phyloP scores from a whole-genome alignment of 2,113 vertebrate genomes.

The Calypte anna region DNA sequence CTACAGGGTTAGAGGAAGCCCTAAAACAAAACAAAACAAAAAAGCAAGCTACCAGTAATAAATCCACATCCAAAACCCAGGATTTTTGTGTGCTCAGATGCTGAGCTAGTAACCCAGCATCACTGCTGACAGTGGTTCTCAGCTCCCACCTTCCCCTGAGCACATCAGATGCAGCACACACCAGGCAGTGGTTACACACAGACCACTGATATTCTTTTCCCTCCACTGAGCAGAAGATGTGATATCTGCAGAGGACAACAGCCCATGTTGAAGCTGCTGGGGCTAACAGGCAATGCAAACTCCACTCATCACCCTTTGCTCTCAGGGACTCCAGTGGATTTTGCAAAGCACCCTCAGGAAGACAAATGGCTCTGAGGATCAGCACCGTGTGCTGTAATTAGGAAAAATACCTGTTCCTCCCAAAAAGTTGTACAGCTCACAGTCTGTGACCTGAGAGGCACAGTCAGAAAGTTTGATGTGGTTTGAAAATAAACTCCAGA shows the following conservation, averaged over 20 bases:
- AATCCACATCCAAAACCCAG: background rate
- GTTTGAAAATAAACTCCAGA: conserved; percentile 4
- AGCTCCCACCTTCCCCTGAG: background rate
- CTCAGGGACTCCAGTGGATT: background rate
- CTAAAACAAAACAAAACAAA: background rate
- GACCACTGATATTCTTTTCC: rapidly evolving
- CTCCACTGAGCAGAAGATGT: rapidly evolving
- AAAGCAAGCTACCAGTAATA: background rate
- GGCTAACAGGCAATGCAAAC: background rate
- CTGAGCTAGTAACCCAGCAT: background rate
- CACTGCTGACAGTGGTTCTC: background rate
- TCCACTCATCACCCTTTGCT: background rate
- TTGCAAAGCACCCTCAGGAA: background rate
- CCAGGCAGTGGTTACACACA: background rate
- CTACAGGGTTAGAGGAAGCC: background rate
- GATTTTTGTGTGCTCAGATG: background rate
- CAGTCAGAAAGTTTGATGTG: background rate
- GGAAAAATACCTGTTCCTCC: background rate
- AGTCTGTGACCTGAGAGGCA: background rate
- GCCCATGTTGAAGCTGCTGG: rapidly evolving
- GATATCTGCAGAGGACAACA: background rate
- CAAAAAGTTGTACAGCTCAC: background rate
- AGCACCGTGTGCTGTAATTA: background rate
- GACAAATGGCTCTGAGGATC: background rate
- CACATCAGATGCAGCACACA: background rate